Percentiles rank a stretch among this genome's conserved stretches.
Evolutionary conservation across 2,888 invertebrate genomes (phyloP).

Genomic region (Entomobrya multifasciata): DNA sequence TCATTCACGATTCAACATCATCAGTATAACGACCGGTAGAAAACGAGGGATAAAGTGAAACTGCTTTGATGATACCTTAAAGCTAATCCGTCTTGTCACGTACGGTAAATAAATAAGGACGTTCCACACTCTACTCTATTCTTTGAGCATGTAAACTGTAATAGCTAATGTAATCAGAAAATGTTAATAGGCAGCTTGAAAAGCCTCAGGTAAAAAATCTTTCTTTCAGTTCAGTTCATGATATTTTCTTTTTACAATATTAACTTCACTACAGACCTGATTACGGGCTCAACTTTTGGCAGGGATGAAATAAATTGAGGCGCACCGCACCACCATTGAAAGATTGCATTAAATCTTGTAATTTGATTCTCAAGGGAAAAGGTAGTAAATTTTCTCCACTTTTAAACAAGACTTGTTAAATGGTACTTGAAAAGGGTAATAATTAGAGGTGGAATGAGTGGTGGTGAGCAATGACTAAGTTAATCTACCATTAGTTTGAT

Average conservation of each 20-base stretch:
- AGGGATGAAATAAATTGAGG: constrained; percentile 25
- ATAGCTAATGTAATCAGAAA: too few species aligned
- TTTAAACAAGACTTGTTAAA: too few species aligned
- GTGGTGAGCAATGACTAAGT: neutral
- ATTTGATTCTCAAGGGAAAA: constrained; percentile 3
- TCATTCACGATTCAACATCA: neutral
- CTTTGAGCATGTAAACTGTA: neutral
- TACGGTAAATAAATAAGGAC: neutral
- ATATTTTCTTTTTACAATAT: too few species aligned
- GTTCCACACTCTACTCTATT: neutral
- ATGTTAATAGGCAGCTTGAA: too few species aligned
- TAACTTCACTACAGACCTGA: neutral
- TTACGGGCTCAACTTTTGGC: neutral
- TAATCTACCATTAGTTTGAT: constrained; percentile 44
- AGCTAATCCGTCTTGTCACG: constrained; percentile 34
- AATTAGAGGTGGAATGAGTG: neutral
- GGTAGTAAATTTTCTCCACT: too few species aligned
- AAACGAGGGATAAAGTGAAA: constrained; percentile 18
- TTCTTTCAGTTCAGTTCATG: too few species aligned
- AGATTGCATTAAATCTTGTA: neutral
- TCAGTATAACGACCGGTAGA: neutral
- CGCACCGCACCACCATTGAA: neutral
- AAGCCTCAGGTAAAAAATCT: too few species aligned
- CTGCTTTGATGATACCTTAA: constrained; percentile 14
- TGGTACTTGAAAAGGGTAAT: neutral